Evolutionary conservation across 2,113 vertebrate species (phyloP).

Genomic region (Pogona vitticeps): DNA sequence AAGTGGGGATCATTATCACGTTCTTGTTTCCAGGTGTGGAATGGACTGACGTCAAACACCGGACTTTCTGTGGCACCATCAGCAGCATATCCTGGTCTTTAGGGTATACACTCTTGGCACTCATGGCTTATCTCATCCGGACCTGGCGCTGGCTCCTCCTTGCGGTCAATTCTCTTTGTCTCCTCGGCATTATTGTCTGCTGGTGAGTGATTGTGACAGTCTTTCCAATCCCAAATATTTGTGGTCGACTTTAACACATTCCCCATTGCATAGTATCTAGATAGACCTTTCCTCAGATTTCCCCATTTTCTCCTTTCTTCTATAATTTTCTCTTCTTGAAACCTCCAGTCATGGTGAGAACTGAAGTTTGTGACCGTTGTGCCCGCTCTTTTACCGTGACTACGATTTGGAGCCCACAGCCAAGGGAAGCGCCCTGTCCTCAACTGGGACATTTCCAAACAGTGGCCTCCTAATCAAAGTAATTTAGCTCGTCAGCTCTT

Average conservation of each 20-base stretch:
- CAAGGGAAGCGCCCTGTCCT: not conserved
- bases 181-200: conserved; percentile 71
- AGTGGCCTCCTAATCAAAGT: too few species aligned
- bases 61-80: conserved; percentile 76
- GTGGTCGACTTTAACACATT: not conserved
- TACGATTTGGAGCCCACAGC: not conserved
- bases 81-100: conserved; percentile 76
- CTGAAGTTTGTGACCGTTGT: not conserved
- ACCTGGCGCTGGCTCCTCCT: conserved; percentile 82
- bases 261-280: not conserved
- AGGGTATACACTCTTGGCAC: conserved; percentile 78
- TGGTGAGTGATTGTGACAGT: conserved; percentile 73
- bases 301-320: not conserved
- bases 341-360: not conserved
- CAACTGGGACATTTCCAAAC: too few species aligned
- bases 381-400: not conserved
- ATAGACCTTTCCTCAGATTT: not conserved
- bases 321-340: too few species aligned
- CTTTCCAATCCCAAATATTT: not conserved
- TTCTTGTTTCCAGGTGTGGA: conserved; percentile 69
- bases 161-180: conserved; percentile 76
- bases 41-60: conserved; percentile 79
- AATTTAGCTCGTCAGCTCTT: too few species aligned
- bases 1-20: not conserved
- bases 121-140: conserved; percentile 78